Evolutionary conservation across 2,888 invertebrate species (phyloP).

Genomic region (Octonoba sinensis): DNA sequence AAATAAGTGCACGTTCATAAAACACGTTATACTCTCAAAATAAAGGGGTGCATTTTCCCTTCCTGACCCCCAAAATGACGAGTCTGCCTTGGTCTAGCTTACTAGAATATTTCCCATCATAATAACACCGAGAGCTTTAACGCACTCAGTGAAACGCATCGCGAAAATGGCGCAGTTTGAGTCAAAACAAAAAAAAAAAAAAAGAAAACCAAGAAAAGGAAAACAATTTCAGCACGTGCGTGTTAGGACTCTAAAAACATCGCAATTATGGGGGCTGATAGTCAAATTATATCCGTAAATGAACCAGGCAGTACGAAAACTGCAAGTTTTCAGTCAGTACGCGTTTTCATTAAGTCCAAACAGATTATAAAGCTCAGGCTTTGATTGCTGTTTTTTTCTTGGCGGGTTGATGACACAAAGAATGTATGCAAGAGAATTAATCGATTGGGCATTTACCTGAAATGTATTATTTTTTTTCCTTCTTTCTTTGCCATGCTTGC

Average conservation of each 20-base stretch:
- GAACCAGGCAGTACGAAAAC: conserved; percentile 37
- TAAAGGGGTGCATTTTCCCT: too few species aligned
- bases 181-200: too few species aligned
- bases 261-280: conserved; percentile 36
- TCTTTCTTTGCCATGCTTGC: too few species aligned
- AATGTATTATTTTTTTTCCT: too few species aligned
- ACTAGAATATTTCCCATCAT: too few species aligned
- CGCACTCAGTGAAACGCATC: too few species aligned
- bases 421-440: conserved; percentile 9
- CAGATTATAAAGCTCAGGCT: neutral
- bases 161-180: too few species aligned
- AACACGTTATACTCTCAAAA: too few species aligned
- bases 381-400: neutral
- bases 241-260: conserved; percentile 38
- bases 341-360: neutral
- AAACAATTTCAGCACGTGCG: conserved; percentile 23
- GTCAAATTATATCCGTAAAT: conserved; percentile 51
- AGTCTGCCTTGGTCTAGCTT: too few species aligned
- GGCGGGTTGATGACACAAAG: conserved; percentile 13
- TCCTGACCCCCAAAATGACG: too few species aligned
- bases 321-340: conserved; percentile 1
- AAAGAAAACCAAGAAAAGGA: neutral
- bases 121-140: too few species aligned
- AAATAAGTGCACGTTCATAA: too few species aligned
- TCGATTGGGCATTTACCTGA: conserved; percentile 5